These are phyloP conservation scores for Lasioglossum calceatum DNA, from an alignment of 2,888 invertebrate species.

Conservation along the genomic window DNA sequence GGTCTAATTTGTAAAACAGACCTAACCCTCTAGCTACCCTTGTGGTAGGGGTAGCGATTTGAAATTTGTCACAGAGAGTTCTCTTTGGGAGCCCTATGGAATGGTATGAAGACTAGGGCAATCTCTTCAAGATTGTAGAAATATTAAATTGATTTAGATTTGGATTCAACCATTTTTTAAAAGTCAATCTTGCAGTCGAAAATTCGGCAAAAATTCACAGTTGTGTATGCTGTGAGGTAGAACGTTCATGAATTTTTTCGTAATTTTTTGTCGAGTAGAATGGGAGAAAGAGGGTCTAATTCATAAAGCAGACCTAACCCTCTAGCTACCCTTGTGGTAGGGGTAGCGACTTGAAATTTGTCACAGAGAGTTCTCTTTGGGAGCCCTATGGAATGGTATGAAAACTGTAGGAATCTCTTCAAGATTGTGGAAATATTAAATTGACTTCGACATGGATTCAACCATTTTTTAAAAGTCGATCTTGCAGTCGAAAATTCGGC, in stretches of 20 bases:
- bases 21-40: background rate
- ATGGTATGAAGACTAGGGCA: too few relatives aligned
- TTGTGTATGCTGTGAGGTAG: fast-evolving
- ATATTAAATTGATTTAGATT: too few relatives aligned
- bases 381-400: too few relatives aligned
- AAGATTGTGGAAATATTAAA: too few relatives aligned
- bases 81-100: background rate
- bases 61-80: background rate
- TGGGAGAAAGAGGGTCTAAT: background rate
- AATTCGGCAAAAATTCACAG: background rate
- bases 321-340: background rate
- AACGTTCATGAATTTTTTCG: background rate
- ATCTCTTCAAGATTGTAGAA: too few relatives aligned
- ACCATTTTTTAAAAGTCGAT: background rate
- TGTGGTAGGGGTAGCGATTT: background rate
- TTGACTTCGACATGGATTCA: too few relatives aligned
- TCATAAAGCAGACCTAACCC: background rate
- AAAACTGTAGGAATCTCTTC: too few relatives aligned
- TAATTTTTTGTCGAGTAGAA: background rate
- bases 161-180: background rate
- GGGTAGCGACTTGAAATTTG: background rate
- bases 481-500: background rate
- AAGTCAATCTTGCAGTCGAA: background rate
- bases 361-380: background rate
- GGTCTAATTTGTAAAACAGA: background rate